phyloP scores from a whole-genome alignment of 2,797 vertebrate genomes.

The Falco cherrug region DNA sequence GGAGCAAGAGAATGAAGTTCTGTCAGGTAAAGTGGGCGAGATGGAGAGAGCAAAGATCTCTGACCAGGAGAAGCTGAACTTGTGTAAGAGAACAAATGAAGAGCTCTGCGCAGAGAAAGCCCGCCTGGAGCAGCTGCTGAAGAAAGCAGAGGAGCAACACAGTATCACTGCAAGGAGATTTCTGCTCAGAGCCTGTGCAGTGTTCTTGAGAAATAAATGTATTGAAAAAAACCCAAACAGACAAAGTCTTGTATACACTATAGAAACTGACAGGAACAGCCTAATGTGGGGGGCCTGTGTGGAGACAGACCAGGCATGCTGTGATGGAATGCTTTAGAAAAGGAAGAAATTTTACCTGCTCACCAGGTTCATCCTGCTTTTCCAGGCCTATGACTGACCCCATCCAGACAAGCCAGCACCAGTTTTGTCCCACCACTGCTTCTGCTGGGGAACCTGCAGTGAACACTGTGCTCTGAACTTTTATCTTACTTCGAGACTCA shows the following conservation, averaged over 20 bases:
- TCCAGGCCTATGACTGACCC: neutral
- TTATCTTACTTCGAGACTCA: neutral
- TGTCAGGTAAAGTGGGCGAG: neutral
- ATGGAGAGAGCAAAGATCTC: neutral
- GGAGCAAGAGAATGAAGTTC: constrained; percentile 11
- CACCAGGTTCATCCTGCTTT: neutral
- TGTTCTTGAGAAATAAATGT: neutral
- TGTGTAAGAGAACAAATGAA: constrained; percentile 57
- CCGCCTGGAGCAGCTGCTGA: constrained; percentile 76
- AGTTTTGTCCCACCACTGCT: neutral
- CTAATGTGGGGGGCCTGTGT: neutral
- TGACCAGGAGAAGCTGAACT: constrained; percentile 54
- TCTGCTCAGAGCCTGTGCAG: neutral
- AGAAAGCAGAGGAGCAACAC: constrained; percentile 56
- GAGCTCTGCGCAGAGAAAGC: constrained; percentile 69
- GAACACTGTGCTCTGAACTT: neutral
- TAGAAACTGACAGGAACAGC: neutral
- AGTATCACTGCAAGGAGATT: neutral
- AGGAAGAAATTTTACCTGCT: neutral
- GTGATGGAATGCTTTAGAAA: neutral
- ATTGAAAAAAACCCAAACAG: neutral
- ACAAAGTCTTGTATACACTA: neutral
- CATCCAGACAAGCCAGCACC: neutral
- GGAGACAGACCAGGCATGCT: neutral
- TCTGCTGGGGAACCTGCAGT: neutral